Conservation (phyloP, 2,888 invertebrate species). For the Pristionchus arcanus region DNA sequence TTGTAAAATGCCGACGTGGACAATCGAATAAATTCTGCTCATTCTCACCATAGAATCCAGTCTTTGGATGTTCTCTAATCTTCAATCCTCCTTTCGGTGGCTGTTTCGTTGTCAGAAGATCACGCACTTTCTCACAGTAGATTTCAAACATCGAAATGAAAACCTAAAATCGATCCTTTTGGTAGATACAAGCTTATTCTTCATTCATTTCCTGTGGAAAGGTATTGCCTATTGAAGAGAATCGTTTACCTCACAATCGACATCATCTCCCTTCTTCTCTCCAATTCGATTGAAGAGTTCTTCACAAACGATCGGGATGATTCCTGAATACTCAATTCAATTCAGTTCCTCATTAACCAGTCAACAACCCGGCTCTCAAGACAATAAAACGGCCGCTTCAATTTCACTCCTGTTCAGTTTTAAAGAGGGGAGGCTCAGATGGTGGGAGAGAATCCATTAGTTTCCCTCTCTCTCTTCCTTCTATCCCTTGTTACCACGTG, state of each 20-base stretch:
- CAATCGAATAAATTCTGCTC: slow-evolving; percentile 17
- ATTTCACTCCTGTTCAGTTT: slow-evolving; percentile 39
- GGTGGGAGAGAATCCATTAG: slow-evolving; percentile 27
- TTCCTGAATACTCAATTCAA: slow-evolving; percentile 79
- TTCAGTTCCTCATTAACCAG: background rate
- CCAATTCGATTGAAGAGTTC: slow-evolving; percentile 82
- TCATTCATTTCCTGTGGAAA: no score
- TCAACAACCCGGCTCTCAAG: slow-evolving; percentile 31
- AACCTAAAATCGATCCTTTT: slow-evolving; percentile 78
- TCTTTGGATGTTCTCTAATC: slow-evolving; percentile 83
- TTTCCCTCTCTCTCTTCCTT: background rate
- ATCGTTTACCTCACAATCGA: slow-evolving; percentile 79
- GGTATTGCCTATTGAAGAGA: background rate
- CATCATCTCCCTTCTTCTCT: slow-evolving; percentile 78
- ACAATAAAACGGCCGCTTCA: slow-evolving; percentile 30
- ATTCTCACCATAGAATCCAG: slow-evolving; percentile 83
- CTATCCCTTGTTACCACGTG: background rate
- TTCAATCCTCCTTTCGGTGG: slow-evolving; percentile 81
- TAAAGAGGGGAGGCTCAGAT: slow-evolving; percentile 22
- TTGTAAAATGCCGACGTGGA: no score
- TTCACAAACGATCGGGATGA: slow-evolving; percentile 83
- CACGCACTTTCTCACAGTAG: slow-evolving; percentile 82
- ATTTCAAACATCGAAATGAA: slow-evolving; percentile 84
- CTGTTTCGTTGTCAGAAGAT: slow-evolving; percentile 70
- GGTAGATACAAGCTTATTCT: background rate